Base-by-base conservation (phyloP, 2,888 invertebrate species). In the Aporophyla nigra region DNA sequence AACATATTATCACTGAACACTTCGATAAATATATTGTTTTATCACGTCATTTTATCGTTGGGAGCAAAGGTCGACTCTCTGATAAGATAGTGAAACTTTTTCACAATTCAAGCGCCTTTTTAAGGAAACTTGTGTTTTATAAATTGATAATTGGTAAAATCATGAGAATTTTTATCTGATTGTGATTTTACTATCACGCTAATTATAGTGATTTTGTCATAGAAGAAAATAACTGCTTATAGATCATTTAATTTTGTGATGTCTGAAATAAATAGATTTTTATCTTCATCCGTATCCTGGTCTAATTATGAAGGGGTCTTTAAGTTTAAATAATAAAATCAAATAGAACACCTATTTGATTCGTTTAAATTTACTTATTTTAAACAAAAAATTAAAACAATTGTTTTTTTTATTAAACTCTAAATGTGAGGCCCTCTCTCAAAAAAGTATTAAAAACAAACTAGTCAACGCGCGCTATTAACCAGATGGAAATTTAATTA, bases 11-110 rank as follows among this genome's bases (percentile, higher is more conserved):
- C 84, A 70, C 61, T 74, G 67, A 75, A 80, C 81, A 76, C 77
- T 77, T 66, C 75, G 71, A 79, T 84, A 76, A 77, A 81, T 78
- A 77, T 76, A 80, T 86, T 80, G 33, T 86, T 75, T 88, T 87
- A 87, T 87, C 87, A 19, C 21, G 63, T 51, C 14, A 63, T 66
- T 70, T 79, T 88, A 88, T 89, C 88, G 54, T 63, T 54, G 71
- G 75, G 83, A 87, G 83, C 87, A 88, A 88, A 88, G 88, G 86
- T 88, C 88, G 76, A 27, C 54, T 43, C 2, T 6, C 24, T n/a
- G 88, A 88, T 87, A 71, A 88, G 89, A 88, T 88, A 87, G 21
- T 40, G 21, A 21, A 67, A 76, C n/a, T 68, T 68, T 78, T 87
- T 85, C 59, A 74, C 33, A 63, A 54, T 74, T 62, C 73, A 67